These are phyloP conservation scores for Gnatocerus cornutus DNA, from an alignment of 2,888 invertebrate genomes.

Conservation along the genomic window DNA sequence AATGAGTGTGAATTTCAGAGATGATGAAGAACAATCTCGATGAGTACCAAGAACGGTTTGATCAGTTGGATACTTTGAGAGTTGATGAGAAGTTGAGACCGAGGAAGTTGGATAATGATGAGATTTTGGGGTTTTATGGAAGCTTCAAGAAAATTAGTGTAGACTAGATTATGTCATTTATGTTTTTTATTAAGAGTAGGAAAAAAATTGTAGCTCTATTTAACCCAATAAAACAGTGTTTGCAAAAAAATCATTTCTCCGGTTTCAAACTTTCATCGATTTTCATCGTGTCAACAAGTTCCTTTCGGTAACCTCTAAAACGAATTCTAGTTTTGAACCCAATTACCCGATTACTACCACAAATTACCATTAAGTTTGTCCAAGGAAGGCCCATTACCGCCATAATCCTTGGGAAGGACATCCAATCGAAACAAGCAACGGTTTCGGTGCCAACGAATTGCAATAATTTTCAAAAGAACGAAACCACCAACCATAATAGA, in stretches of 20 bases:
- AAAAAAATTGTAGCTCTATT: too few relatives aligned
- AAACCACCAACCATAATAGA: too few relatives aligned
- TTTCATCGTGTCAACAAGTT: conserved; percentile 23
- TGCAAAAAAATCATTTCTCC: too few relatives aligned
- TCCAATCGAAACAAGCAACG: too few relatives aligned
- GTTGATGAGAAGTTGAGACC: conserved; percentile 10
- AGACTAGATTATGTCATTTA: conserved; percentile 4
- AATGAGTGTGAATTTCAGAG: too few relatives aligned
- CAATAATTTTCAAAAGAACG: too few relatives aligned
- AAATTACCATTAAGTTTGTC: conserved; percentile 66
- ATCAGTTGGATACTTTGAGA: conserved; percentile 5
- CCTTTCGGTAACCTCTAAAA: neutral
- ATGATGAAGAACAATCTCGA: neutral
- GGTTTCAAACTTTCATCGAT: conserved; percentile 55
- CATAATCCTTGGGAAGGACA: conserved; percentile 59
- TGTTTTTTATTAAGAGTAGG: too few relatives aligned
- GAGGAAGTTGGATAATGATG: conserved; percentile 8
- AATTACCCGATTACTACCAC: too few relatives aligned
- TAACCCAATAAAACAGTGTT: too few relatives aligned
- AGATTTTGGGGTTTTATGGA: conserved; percentile 19
- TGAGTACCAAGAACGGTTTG: conserved; percentile 6
- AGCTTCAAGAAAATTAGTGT: conserved; percentile 13
- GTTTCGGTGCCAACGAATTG: too few relatives aligned
- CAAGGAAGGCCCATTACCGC: conserved; percentile 67
- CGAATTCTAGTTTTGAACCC: too few relatives aligned